Base-by-base conservation (phyloP, 2,888 invertebrate genomes). In the Lordiphosa fenestrarum region DNA sequence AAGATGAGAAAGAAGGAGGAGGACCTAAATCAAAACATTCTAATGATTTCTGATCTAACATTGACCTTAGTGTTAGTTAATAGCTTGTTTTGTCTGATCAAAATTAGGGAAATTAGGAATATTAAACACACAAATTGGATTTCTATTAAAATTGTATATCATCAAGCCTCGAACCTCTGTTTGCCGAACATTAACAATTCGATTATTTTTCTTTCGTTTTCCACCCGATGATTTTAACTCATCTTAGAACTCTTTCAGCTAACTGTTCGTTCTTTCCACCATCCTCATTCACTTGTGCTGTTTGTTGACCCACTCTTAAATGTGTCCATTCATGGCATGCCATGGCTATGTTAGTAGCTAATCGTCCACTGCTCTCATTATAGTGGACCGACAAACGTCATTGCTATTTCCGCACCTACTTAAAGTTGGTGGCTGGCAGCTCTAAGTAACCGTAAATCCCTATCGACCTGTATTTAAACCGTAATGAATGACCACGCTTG, bases 331-430 rank as follows among this genome's bases (percentile, higher is more conserved):
- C 61, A 71, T 65, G 65, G 39, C 53, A 19, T 35, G 35, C 15
- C 19, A 35, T 12, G 15, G 46, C 39, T 5, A n/a, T 25, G 25
- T 9, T n/a, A 19, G 35, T 19, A 36, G 46, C 36, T 47, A 47
- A 47, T 47, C 46, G 46, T 47, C 21, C 46, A 47, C 19, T 47
- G 46, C 36, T 47, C 46, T 47, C 46, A 36, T 47, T 47, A 47
- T 19, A 7, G 44, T 46, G 33, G 44, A 46, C 33, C 46, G 46
- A 35, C 46, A 46, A 46, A 46, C 35, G 35, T 47, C 46, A 36
- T 47, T 47, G 41, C 66, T 19, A 66, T 75, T 75, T 75, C 75
- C 84, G 84, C 73, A 83, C 66, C 54, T 80, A 83, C 62, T 75
- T 80, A 63, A 56, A 55, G 37, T 50, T 48, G 65, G 57, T 35